phyloP scores from a whole-genome alignment of 2,113 vertebrate species.

The Piaya cayana region DNA sequence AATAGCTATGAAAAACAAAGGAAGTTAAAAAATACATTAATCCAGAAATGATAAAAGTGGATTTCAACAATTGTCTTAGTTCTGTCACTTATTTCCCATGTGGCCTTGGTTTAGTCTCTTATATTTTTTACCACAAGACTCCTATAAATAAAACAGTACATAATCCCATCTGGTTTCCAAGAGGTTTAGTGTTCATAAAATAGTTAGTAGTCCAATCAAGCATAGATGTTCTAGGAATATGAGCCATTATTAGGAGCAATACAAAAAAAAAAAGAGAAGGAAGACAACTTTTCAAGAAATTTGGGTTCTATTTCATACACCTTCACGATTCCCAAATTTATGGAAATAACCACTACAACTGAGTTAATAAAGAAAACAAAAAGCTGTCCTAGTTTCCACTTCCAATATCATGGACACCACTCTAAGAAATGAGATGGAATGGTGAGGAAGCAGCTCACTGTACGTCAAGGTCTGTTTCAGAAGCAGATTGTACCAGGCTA shows the following conservation, averaged over 20 bases:
- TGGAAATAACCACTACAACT: background rate
- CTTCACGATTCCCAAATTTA: background rate
- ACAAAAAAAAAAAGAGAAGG: background rate
- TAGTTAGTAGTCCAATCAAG: background rate
- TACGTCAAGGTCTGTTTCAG: background rate
- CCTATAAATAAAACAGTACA: conserved; percentile 27
- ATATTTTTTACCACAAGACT: background rate
- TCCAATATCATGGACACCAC: fast-evolving
- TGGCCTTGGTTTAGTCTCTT: background rate
- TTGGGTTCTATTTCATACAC: background rate
- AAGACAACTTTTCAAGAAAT: background rate
- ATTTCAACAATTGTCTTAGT: background rate
- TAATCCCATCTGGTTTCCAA: background rate
- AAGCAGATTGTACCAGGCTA: background rate
- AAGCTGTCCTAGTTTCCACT: background rate
- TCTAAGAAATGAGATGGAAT: background rate
- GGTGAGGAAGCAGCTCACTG: background rate
- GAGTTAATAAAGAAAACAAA: background rate
- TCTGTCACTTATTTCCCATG: background rate
- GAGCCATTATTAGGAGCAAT: background rate
- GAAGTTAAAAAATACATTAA: background rate
- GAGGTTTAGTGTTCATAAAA: conserved; percentile 5
- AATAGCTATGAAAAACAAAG: background rate
- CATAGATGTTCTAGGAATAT: background rate
- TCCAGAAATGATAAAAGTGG: background rate